Evolutionary conservation across 2,888 invertebrate species (phyloP).

Genomic region (Caenorhabditis panamensis): DNA sequence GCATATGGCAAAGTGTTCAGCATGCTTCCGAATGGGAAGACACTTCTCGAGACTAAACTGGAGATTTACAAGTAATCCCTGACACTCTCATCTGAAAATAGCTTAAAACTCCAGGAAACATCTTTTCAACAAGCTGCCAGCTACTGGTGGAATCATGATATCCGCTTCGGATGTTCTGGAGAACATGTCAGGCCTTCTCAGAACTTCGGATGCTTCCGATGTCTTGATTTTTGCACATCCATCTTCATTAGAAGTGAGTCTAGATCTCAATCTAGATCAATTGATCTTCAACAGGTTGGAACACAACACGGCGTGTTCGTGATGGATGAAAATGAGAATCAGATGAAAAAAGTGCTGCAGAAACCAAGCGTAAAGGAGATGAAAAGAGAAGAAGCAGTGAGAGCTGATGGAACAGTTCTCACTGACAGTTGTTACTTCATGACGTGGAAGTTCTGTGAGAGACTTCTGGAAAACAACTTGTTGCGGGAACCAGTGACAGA

Average conservation of each 20-base stretch:
- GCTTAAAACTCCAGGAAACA: constrained; percentile 62
- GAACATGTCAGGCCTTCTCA: constrained; percentile 69
- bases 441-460: constrained; percentile 55
- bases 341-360: constrained; percentile 81
- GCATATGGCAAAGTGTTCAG: constrained; percentile 82
- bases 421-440: constrained; percentile 67
- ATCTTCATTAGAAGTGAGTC: constrained; percentile 54
- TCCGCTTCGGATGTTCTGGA: constrained; percentile 82
- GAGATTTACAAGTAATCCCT: constrained; percentile 78
- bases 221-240: constrained; percentile 64
- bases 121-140: constrained; percentile 70
- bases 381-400: constrained; percentile 77
- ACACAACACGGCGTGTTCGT: constrained; percentile 72
- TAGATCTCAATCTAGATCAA: too few relatives aligned
- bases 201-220: constrained; percentile 18
- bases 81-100: too few relatives aligned
- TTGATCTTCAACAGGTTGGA: constrained; percentile 54
- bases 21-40: constrained; percentile 76
- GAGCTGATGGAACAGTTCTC: constrained; percentile 55
- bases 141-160: constrained; percentile 82
- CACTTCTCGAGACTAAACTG: constrained; percentile 82
- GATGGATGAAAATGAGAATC: constrained; percentile 35
- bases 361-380: constrained; percentile 82
- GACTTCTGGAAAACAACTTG: constrained; percentile 61
- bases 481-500: constrained; percentile 74